Evolutionary conservation across 1,140 invertebrate species (phyloP).

Genomic region (Bombus pascuorum): DNA sequence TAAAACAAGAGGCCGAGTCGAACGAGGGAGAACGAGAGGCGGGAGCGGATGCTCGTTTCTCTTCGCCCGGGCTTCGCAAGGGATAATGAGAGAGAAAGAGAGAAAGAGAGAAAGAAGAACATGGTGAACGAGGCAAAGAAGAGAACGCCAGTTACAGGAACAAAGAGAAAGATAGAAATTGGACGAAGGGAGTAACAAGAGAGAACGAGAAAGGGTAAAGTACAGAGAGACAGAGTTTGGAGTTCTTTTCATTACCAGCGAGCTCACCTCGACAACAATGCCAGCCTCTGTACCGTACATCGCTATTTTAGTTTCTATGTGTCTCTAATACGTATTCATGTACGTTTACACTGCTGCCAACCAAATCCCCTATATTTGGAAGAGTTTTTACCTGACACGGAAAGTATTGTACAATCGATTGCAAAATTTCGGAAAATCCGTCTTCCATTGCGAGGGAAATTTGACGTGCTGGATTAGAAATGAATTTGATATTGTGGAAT

Average conservation of each 20-base stretch:
- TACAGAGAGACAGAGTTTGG: conserved; percentile 64
- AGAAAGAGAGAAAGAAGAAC: conserved; percentile 53
- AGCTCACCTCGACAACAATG: conserved; percentile 68
- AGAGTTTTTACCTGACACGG: conserved; percentile 3
- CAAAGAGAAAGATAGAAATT: conserved; percentile 30
- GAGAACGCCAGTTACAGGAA: conserved; percentile 6
- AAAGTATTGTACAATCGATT: neutral
- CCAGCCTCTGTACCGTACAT: conserved; percentile 37
- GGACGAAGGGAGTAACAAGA: conserved; percentile 18
- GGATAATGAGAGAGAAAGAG: conserved; percentile 66
- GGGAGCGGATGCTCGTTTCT: conserved; percentile 20
- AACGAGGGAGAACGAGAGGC: conserved; percentile 65
- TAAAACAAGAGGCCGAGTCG: conserved; percentile 77
- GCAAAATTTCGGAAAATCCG: neutral
- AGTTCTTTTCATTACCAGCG: conserved; percentile 74
- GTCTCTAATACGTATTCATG: conserved; percentile 37
- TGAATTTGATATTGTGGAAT: neutral
- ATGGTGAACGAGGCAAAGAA: neutral
- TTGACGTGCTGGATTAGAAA: neutral
- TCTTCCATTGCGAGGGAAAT: neutral
- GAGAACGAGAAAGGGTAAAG: conserved; percentile 46
- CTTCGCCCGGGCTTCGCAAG: conserved; percentile 27
- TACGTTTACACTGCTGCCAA: neutral
- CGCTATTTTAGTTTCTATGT: conserved; percentile 27
- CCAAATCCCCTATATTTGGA: conserved; percentile 13